These are phyloP conservation scores for Platichthys stellatus DNA, from an alignment of 2,113 vertebrate genomes.

Conservation along the genomic window DNA sequence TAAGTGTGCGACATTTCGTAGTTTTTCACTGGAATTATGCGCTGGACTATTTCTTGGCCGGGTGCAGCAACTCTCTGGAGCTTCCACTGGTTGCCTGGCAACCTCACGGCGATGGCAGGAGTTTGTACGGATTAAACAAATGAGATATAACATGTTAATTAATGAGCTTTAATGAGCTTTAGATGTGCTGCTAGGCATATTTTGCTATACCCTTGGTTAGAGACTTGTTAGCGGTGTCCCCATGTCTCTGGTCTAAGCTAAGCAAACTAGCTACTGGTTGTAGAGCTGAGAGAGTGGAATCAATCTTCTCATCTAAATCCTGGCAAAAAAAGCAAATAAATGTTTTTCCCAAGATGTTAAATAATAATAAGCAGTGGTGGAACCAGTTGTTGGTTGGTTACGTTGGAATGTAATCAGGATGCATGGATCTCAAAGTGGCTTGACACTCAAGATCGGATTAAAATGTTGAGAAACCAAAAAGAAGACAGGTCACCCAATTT, in stretches of 20 bases:
- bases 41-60: not conserved
- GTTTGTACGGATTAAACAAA: not conserved
- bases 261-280: not conserved
- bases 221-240: not conserved
- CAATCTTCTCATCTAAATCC: not conserved
- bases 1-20: not conserved
- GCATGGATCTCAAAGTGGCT: not conserved
- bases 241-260: not conserved
- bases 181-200: not conserved
- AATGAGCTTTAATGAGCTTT: not conserved
- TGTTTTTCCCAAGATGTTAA: not conserved
- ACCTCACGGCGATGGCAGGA: not conserved
- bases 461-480: not conserved
- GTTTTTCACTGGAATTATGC: not conserved
- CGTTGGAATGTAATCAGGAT: not conserved
- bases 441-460: not conserved
- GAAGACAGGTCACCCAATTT: too few relatives aligned
- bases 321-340: not conserved
- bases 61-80: not conserved
- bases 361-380: too few relatives aligned
- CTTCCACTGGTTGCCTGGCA: constrained; percentile 7
- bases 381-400: not conserved
- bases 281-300: not conserved
- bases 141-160: not conserved
- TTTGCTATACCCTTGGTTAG: not conserved